Evolutionary conservation across 2,888 invertebrate species (phyloP), one percentile per base, ranked within the genome.

Genomic region (Conus canariensis): DNA sequence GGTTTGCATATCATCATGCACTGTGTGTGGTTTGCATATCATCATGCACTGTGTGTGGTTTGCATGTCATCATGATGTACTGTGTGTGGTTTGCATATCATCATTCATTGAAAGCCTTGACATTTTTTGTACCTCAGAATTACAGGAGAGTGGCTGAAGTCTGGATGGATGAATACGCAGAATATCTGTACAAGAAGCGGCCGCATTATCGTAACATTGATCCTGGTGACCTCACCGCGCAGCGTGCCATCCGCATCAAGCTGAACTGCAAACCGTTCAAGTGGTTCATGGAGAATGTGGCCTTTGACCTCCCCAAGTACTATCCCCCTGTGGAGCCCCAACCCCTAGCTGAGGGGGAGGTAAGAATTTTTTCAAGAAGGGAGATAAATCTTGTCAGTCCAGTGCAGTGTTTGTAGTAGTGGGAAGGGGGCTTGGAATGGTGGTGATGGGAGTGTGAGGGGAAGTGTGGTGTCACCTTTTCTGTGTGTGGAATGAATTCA

Each of bases 91-190:
- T 45, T 45, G 45, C 45, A 45, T 45, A 45, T 45, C 45, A 45
- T 45, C 45, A 45, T 45, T 45, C 45, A 45, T 45, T 45, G 45
- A 45, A 45, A 45, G 45, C 45, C 45, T 45, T 45, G 45, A 45
- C 45, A 45, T 45, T 45, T 45, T 45, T 45, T 3, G 45, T 45
- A 45, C 45, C 45, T 10, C 64, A 98, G 98, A 99, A 99, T 96
- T 98, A 98, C 96, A 97, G 98, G 82, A 97, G 99, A 91, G 99
- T 99, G 0, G 99, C 99, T 90, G 98, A 98, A 94, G 99, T 99
- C 4, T 99, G 99, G 99, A 99, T 99, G 99, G 99, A 99, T 95
- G 99, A 99, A 94, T 99, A 99, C 96, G 98, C 98, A 3, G 97
- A 99, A 93, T 97, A 97, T 95, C 96, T 99, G 89, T 99, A 99